These are phyloP conservation scores for Chelidonichthys spinosus DNA, from an alignment of 2,797 vertebrate species.

Conservation along the genomic window DNA sequence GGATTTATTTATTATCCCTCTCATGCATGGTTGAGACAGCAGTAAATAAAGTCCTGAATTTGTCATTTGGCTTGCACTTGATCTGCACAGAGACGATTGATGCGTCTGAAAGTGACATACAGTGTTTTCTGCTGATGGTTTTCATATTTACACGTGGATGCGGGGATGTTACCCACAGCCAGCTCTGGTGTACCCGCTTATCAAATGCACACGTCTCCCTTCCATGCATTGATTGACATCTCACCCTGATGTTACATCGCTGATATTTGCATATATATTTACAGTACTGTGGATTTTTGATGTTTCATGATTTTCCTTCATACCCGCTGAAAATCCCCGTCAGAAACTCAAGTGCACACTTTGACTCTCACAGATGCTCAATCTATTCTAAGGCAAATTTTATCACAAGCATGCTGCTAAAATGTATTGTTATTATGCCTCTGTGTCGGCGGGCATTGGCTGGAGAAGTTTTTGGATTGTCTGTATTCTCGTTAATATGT, in stretches of 20 bases:
- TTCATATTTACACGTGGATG: slow-evolving; percentile 23
- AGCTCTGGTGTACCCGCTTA: slow-evolving; percentile 23
- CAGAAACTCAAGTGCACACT: no score
- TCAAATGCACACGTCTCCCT: slow-evolving; percentile 50
- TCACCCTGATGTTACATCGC: slow-evolving; percentile 22
- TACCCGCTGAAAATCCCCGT: no score
- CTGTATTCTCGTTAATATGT: no score
- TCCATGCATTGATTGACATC: slow-evolving; percentile 31
- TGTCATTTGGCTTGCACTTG: slow-evolving; percentile 15
- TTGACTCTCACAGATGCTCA: no score
- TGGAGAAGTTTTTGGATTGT: background rate
- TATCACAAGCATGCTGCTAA: no score
- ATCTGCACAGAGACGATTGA: background rate
- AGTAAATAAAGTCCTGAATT: slow-evolving; percentile 28
- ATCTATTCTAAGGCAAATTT: no score
- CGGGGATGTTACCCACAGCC: background rate
- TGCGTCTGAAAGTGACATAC: background rate
- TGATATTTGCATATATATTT: slow-evolving; percentile 55
- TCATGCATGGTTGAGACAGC: background rate
- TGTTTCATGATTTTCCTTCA: no score
- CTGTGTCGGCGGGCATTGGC: no score
- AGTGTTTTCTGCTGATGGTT: slow-evolving; percentile 32
- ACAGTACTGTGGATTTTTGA: slow-evolving; percentile 1
- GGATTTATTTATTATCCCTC: slow-evolving; percentile 83
- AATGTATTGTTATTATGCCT: background rate